Conservation (phyloP, 2,113 vertebrate genomes). For the Clupea harengus region DNA sequence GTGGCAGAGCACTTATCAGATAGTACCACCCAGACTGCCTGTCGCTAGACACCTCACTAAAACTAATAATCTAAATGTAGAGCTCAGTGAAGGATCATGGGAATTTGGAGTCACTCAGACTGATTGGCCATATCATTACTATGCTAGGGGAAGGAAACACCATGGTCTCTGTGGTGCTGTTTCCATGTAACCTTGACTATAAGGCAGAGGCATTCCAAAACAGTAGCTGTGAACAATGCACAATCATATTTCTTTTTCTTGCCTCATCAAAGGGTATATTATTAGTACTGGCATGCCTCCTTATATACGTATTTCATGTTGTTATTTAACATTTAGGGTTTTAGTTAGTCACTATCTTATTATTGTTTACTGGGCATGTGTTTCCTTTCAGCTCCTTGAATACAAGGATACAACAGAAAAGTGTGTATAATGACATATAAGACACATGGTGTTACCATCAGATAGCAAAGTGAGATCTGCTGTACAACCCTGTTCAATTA, state of each 20-base stretch:
- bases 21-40: slow-evolving; percentile 30
- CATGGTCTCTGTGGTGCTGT: slow-evolving; percentile 2
- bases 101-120: slow-evolving; percentile 37
- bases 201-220: slow-evolving; percentile 3
- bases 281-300: neutral
- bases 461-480: neutral
- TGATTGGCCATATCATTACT: slow-evolving; percentile 41
- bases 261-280: neutral
- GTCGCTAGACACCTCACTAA: slow-evolving; percentile 47
- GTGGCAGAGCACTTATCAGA: slow-evolving; percentile 44
- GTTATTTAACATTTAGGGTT: neutral
- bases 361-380: neutral
- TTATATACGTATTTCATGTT: neutral
- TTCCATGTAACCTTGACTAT: slow-evolving; percentile 28
- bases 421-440: neutral
- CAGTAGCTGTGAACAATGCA: slow-evolving; percentile 4
- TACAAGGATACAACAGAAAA: neutral
- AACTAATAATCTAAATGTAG: slow-evolving; percentile 47
- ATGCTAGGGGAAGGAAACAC: slow-evolving; percentile 14
- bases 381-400: neutral
- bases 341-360: neutral
- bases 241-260: neutral
- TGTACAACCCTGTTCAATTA: neutral
- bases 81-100: slow-evolving; percentile 29
- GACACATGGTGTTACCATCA: neutral